phyloP scores from a whole-genome alignment of 2,113 vertebrate species.

The Murina feae region DNA sequence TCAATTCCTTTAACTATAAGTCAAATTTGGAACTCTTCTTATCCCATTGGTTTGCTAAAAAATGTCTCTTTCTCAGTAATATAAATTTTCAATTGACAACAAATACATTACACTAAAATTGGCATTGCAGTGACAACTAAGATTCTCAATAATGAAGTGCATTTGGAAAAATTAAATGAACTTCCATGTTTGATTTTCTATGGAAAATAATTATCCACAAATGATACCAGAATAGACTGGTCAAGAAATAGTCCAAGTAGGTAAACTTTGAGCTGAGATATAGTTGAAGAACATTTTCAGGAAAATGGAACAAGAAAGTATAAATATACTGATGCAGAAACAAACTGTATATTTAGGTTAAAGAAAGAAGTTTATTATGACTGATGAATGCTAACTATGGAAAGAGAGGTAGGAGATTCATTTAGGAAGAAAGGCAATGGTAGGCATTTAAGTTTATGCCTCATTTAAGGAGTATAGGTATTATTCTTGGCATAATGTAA shows the following conservation, averaged over 20 bases:
- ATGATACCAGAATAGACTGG: constrained; percentile 76
- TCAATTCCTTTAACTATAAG: not conserved
- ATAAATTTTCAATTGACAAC: constrained; percentile 79
- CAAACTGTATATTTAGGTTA: not conserved
- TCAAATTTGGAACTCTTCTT: not conserved
- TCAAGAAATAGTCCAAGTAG: not conserved
- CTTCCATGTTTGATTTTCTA: constrained; percentile 94
- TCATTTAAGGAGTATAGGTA: not conserved
- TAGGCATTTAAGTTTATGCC: not conserved
- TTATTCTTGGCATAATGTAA: not conserved
- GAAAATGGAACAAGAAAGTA: not conserved
- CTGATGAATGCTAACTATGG: not conserved
- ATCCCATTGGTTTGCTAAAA: not conserved
- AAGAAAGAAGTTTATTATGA: not conserved
- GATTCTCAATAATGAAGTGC: constrained; percentile 95
- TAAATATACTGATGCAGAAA: not conserved
- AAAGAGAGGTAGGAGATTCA: not conserved
- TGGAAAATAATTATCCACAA: constrained; percentile 95
- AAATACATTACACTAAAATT: constrained; percentile 94
- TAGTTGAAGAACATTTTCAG: not conserved
- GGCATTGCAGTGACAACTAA: constrained; percentile 90
- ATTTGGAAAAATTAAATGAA: constrained; percentile 95
- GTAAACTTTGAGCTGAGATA: not conserved
- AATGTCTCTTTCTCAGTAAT: not conserved
- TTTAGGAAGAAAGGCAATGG: not conserved